Evolutionary conservation across 2,888 invertebrate species (phyloP), one percentile per base, ranked within the genome.

Genomic region (Trypoxylon attenuatum): DNA sequence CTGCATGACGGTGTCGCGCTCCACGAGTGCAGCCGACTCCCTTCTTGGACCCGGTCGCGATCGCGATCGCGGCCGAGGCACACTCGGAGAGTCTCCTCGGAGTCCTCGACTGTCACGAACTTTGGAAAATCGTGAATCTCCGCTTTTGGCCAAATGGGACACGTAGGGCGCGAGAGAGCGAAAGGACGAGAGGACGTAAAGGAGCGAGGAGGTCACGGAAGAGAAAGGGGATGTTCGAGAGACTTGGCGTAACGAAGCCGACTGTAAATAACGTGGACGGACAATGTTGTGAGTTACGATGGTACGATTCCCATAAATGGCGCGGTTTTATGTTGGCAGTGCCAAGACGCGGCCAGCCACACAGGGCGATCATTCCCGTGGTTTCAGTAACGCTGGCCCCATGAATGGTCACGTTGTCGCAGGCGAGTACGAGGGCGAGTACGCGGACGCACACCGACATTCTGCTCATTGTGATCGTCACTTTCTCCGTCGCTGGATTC

Each of bases 281-380:
- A 84, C 84, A 83, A 82, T 82, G 83, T 83, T 82, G 83, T 83
- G 84, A 85, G 84, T 84, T 84, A 84, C 82, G 74, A 74, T 79
- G 82, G 78, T 80, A 77, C 78, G 72, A 73, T 78, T 68, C 73
- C 84, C 79, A 84, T 85, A 84, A 85, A 85, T 77, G 84, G 80
- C 73, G 68, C 65, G 78, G 81, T 83, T 86, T 86, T 83, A 85
- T 83, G 84, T 79, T 79, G 79, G 78, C 78, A 77, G 69, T 57
- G 57, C 43, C 41, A 58, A 77, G 77, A 79, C 73, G 66, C 69
- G 71, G 62, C 69, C 71, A 73, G 79, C 82, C 84, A 80, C 84
- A 82, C 83, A 85, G 76, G 78, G 78, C 77, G 81, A 79, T 73
- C 71, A 53, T 75, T 53, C 69, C 57, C 70, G 60, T 70, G 65